Evolutionary conservation across 2,888 invertebrate genomes (phyloP).

Genomic region (Tenthredo notha): DNA sequence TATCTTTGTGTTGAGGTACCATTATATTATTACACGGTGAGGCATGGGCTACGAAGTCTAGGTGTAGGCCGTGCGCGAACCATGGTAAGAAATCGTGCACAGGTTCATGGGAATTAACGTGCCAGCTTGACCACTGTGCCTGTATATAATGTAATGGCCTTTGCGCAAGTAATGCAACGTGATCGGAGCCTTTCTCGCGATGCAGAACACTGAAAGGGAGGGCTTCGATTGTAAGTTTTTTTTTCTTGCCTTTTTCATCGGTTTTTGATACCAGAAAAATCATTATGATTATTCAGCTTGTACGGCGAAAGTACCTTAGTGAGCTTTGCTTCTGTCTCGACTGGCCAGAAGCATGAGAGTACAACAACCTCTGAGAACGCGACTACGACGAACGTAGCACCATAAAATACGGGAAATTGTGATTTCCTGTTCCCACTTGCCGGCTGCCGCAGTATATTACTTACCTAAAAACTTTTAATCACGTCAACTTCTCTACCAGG

Average conservation of each 20-base stretch:
- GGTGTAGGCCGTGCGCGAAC: slow-evolving; percentile 6
- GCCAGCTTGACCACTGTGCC: slow-evolving; percentile 10
- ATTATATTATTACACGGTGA: slow-evolving; percentile 6
- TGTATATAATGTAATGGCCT: slow-evolving; percentile 18
- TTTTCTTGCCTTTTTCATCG: not conserved
- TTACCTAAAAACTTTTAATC: slow-evolving; percentile 16
- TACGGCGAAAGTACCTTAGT: not conserved
- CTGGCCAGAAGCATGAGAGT: not conserved
- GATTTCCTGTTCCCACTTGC: slow-evolving; percentile 11
- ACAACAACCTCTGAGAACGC: not conserved
- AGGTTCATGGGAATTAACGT: slow-evolving; percentile 44
- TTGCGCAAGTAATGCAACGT: slow-evolving; percentile 1
- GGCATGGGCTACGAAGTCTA: not conserved
- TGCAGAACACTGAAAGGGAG: not conserved
- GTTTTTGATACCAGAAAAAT: not conserved
- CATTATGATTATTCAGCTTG: not conserved
- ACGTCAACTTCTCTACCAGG: not conserved
- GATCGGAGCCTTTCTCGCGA: not conserved
- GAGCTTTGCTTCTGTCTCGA: not conserved
- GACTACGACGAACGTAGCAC: not conserved
- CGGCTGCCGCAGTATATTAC: not conserved
- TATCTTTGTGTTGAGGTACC: not conserved
- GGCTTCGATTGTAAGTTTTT: not conserved
- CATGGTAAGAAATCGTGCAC: slow-evolving; percentile 27
- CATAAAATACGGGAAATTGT: slow-evolving; percentile 21